Evolutionary conservation across 2,797 vertebrate genomes (phyloP), one percentile per base, ranked within the genome.

Genomic region (Myiothlypis coronata): DNA sequence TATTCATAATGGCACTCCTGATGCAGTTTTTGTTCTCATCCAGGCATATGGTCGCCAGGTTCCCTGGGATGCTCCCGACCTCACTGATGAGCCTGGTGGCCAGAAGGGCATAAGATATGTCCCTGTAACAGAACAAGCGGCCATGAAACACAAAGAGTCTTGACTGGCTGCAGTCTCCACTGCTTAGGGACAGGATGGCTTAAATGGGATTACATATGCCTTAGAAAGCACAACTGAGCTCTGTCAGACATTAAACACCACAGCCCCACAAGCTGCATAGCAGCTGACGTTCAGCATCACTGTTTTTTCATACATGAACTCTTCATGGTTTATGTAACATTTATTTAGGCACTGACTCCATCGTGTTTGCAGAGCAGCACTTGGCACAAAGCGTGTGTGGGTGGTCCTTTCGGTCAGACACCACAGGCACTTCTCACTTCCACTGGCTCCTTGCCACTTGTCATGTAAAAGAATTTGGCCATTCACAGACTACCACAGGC

Each of bases 1-100:
- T 96, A 87, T 83, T 90, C 56, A 35, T 85, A 93, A 95, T n/a
- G 77, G 21, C 68, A 65, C 8, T 30, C 43, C 14, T 3, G 3
- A 35, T 35, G 11, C 2, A 5, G 35, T 47, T 53, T 75, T 52
- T 53, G 21, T 67, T 85, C 50, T 63, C 26, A 12, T 26, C 44
- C n/a, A 88, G 60, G 16, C 52, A 26, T 20, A 2, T 6, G 20
- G 67, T 21, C 3, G 3, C 17, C 32, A 30, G 57, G 12, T 64
- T 94, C 46, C 19, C 82, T 78, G 69, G 50, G 16, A 56, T 74
- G 35, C 34, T 63, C 61, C 2, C 0, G 34, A 49, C 53, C 34
- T 90, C 56, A 18, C 24, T 28, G 20, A 41, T 44, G 41, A 76
- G 9, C 14, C 26, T 57, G 0, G 0, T 18, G 52, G n/a, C 52